Percentiles rank a stretch among this genome's conserved stretches.
These are phyloP conservation scores for Pemphigus obesinymphae DNA, from an alignment of 1,140 invertebrate species.

Conservation along the genomic window DNA sequence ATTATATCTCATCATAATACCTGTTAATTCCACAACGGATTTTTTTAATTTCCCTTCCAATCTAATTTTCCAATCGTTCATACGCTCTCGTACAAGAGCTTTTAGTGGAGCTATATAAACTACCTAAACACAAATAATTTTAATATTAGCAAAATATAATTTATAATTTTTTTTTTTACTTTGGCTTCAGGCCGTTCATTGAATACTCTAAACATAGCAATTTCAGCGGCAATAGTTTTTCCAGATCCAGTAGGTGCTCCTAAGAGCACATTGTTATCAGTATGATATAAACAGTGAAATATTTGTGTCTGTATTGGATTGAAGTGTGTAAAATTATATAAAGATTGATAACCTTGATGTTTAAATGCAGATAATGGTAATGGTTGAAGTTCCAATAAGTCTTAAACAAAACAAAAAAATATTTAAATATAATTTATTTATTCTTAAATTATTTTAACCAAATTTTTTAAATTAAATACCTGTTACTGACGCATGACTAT, in stretches of 20 bases:
- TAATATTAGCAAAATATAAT: not conserved
- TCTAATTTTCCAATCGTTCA: constrained; percentile 92
- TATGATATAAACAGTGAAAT: constrained; percentile 94
- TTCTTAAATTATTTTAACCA: too few species aligned
- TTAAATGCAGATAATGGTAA: constrained; percentile 79
- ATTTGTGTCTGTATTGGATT: constrained; percentile 99
- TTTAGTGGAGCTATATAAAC: constrained; percentile 99
- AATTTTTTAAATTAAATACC: too few species aligned
- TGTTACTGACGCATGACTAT: constrained; percentile 89
- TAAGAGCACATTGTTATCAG: constrained; percentile 87
- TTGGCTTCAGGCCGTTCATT: constrained; percentile 77
- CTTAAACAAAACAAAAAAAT: constrained; percentile 52
- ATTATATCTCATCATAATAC: constrained; percentile 53
- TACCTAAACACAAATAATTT: constrained; percentile 53
- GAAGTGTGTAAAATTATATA: constrained; percentile 93
- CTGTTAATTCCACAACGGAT: constrained; percentile 93
- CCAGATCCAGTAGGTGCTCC: constrained; percentile 98
- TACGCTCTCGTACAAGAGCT: constrained; percentile 92
- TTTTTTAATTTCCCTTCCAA: constrained; percentile 73
- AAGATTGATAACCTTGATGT: constrained; percentile 67
- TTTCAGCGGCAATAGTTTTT: constrained; percentile 96
- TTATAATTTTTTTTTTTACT: constrained; percentile 53
- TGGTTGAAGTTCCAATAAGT: constrained; percentile 86
- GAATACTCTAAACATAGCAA: constrained; percentile 94
- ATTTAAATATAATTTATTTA: not conserved